Base-by-base conservation (phyloP, 2,113 vertebrate genomes). In the Muscicapa adusta region DNA sequence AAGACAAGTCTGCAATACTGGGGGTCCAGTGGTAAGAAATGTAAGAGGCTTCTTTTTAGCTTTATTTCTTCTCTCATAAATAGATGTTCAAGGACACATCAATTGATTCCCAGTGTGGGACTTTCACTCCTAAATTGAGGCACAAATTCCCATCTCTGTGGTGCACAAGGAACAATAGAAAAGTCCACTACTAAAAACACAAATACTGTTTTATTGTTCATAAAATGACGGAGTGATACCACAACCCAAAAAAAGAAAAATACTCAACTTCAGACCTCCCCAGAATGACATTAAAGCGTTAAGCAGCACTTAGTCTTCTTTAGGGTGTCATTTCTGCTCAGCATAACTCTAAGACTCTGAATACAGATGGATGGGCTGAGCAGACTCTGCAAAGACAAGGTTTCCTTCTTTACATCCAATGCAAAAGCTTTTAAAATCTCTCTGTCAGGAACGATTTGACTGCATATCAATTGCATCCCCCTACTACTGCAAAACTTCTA, bases 361-460 rank as follows among this genome's bases (percentile, higher is more conserved):
- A 98, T 98, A 93, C 89, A 97, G 97, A 98, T 86, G 95, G 97
- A 98, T 97, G 97, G 97, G 94, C 91, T 93, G 92, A 95, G 96
- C 84, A 94, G 96, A 94, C 91, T 97, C 94, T 83, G 94, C 15
- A n/a, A 97, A 97, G 96, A 96, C 96, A 97, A 98, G 97, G 95
- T 94, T 96, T 97, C 88, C 93, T 92, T 91, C 80, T 96, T 89
- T 97, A 97, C 93, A 98, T 97, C 96, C 70, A 57, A 70, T 94
- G 95, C 95, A 97, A 98, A 98, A 98, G 97, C 98, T 98, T 98
- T 97, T 94, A 97, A 98, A 98, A 97, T 93, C 91, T 91, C 84
- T 94, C 94, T 97, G 98, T 98, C 98, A 98, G 92, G 91, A 97
- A 67, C 66, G 95, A 98, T 98, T 97, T 97, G 88, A 95, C 18